Base-by-base conservation (phyloP, 2,888 invertebrate genomes). In the Orgyia antiqua region DNA sequence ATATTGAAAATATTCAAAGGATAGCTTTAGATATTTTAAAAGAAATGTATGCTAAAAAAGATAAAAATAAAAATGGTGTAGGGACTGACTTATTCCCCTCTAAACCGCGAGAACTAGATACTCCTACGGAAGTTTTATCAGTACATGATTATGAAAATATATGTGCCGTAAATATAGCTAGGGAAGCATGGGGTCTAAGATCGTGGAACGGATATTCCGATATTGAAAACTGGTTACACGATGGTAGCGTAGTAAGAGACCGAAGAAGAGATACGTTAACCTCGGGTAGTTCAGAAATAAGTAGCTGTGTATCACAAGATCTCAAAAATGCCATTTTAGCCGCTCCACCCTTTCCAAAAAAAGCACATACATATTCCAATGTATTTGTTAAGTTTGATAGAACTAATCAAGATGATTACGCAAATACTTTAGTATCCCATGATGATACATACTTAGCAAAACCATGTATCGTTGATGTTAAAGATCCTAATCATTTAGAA, bases 101-200 rank as follows among this genome's bases (percentile, higher is more conserved):
- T n/a, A 77, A 78, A 51, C 69, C 74, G 39, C 73, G 87, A n/a
- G 87, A 87, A 53, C 55, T 79, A 26, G 87, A 87, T 37, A 87
- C 87, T 17, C 87, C 87, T n/a, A 84, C 89, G 21, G 89, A 89
- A 58, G 76, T 88, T 10, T 69, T 89, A 29, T 89, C 90, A 3
- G 88, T 90, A 27, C 90, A 90, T 51, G 90, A 91, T 55, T 91
- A 91, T 53, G 90, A 90, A 63, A 91, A 90, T 55, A 87, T 90
- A 42, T 90, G 90, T 57, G 89, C 90, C 1, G 84, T 90, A 3
- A 90, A 90, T 48, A 89, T 91, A 31, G 89, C 90, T 2, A 72
- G 90, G 39, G 90, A 90, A 58, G 88, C 89, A 9, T 89, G 89
- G 89, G 90, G 90, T 0, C 69, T 90, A 28, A 77, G 90, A 23